A percentile compares a stretch with the other conserved stretches of the same genome.
Evolutionary conservation across 2,888 invertebrate species (phyloP).

Genomic region (Andricus curvator): DNA sequence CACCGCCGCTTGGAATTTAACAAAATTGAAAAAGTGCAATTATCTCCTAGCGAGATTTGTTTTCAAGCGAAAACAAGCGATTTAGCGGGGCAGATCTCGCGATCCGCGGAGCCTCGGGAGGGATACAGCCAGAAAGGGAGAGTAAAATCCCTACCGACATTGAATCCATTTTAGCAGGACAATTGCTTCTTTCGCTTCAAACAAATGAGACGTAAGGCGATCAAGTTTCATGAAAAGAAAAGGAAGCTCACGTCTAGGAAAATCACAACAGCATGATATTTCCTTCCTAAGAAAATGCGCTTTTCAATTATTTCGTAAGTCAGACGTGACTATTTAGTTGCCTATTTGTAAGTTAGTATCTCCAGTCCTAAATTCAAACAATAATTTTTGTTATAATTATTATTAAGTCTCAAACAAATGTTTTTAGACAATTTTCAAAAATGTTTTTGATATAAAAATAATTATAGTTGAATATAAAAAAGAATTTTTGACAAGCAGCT

Average conservation of each 20-base stretch:
- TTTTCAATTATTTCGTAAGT: neutral
- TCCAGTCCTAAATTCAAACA: neutral
- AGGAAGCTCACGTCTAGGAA: slow-evolving; percentile 15
- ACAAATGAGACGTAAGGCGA: slow-evolving; percentile 24
- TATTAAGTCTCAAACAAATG: no score
- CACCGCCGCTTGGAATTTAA: slow-evolving; percentile 43
- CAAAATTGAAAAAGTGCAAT: slow-evolving; percentile 53
- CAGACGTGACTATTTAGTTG: neutral
- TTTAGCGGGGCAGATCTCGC: slow-evolving; percentile 40
- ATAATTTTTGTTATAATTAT: no score
- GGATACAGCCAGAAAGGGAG: slow-evolving; percentile 41
- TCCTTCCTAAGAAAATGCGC: neutral
- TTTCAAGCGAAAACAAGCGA: slow-evolving; percentile 45
- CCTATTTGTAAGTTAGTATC: neutral
- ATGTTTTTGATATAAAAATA: no score
- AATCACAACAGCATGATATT: neutral
- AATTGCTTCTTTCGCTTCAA: slow-evolving; percentile 35
- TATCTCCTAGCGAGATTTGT: slow-evolving; percentile 46
- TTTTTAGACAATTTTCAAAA: no score
- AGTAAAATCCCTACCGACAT: slow-evolving; percentile 29
- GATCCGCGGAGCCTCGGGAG: slow-evolving; percentile 24
- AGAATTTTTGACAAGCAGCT: no score
- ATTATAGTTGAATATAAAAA: no score
- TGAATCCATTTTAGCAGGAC: slow-evolving; percentile 29
- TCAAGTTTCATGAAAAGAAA: slow-evolving; percentile 6